These are phyloP conservation scores for Siniperca scherzeri DNA, from an alignment of 2,797 vertebrate genomes.

Conservation along the genomic window DNA sequence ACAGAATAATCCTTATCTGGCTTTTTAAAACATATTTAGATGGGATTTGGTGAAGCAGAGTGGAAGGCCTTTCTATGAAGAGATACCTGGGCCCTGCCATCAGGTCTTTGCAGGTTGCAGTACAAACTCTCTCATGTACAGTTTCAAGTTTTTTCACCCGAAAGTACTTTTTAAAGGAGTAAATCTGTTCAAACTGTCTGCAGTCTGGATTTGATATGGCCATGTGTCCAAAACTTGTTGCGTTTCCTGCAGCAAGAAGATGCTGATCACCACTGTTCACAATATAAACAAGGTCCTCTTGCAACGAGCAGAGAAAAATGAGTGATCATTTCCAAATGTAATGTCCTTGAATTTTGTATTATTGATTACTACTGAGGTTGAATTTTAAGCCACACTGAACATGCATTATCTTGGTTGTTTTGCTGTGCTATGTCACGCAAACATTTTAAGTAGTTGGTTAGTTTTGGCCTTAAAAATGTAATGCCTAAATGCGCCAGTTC, in stretches of 20 bases:
- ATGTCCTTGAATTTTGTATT: neutral
- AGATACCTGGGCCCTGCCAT: neutral
- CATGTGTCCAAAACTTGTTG: neutral
- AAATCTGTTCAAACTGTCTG: conserved; percentile 4
- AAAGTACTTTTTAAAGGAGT: neutral
- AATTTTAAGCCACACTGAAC: neutral
- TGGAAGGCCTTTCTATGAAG: neutral
- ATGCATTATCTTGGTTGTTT: neutral
- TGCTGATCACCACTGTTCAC: neutral
- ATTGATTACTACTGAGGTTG: neutral
- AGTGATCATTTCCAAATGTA: neutral
- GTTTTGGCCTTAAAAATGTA: neutral
- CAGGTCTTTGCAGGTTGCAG: neutral
- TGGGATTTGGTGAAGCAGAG: neutral
- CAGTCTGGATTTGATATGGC: neutral
- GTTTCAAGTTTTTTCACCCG: neutral
- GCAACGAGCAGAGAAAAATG: neutral
- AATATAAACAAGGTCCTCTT: neutral
- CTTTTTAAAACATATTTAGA: neutral
- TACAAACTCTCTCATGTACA: neutral
- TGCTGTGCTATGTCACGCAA: neutral
- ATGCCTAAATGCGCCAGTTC: neutral
- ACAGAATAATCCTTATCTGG: neutral
- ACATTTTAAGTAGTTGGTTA: neutral
- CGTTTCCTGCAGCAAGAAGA: neutral